Conservation (phyloP, 2,113 vertebrate genomes). For the Garra rufa region DNA sequence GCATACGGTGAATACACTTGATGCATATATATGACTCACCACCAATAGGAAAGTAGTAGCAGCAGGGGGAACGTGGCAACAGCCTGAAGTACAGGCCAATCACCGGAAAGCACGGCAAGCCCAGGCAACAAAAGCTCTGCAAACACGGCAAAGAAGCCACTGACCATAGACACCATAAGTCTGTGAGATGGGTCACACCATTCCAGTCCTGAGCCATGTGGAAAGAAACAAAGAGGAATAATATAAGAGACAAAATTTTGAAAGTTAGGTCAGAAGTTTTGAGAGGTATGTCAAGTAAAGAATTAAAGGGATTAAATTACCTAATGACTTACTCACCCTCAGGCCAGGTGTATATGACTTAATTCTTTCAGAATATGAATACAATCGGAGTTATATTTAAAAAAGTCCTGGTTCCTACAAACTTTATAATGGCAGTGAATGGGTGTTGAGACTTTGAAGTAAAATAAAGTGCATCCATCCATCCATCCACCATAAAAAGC, state of each 20-base stretch:
- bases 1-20: no score
- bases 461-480: no score
- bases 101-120: slow-evolving; percentile 76
- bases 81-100: slow-evolving; percentile 88
- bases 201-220: slow-evolving; percentile 81
- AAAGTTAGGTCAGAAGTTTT: no score
- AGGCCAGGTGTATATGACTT: no score
- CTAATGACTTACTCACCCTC: no score
- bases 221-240: background rate
- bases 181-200: slow-evolving; percentile 82
- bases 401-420: no score
- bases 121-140: slow-evolving; percentile 86
- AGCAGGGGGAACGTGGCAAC: slow-evolving; percentile 79
- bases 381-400: no score
- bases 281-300: background rate
- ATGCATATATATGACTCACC: slow-evolving; percentile 74
- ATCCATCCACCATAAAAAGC: no score
- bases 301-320: background rate
- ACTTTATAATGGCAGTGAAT: no score
- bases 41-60: slow-evolving; percentile 83
- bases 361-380: no score
- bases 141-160: slow-evolving; percentile 80
- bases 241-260: background rate
- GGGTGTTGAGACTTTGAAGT: no score
- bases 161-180: slow-evolving; percentile 81